Evolutionary conservation across 2,797 vertebrate species (phyloP).

Genomic region (Helicolenus hilgendorfi): DNA sequence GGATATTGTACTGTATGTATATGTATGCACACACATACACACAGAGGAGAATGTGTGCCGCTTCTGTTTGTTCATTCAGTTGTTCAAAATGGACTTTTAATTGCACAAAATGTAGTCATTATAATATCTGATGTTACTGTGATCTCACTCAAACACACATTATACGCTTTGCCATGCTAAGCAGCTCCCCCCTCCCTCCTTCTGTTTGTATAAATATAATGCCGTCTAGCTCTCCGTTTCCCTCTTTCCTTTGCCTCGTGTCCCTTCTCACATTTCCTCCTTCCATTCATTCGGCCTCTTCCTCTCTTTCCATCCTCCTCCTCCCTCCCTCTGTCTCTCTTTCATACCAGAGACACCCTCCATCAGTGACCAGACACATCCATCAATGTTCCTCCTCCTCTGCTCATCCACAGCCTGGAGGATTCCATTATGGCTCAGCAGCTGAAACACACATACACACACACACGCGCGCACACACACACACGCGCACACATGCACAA

Average conservation of each 20-base stretch:
- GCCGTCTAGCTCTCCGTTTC: not conserved
- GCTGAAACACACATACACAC: constrained; percentile 17
- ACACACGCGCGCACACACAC: constrained; percentile 17
- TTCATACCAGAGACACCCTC: constrained; percentile 57
- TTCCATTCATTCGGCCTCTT: constrained; percentile 20
- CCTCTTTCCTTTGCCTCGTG: not conserved
- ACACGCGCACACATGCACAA: constrained; percentile 15
- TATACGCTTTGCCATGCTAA: not conserved
- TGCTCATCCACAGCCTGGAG: constrained; percentile 68
- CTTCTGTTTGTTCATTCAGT: not conserved
- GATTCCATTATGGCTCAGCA: constrained; percentile 74
- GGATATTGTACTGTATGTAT: not conserved
- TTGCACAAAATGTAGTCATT: not conserved
- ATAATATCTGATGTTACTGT: not conserved
- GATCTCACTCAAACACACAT: not conserved
- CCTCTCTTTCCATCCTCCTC: constrained; percentile 13
- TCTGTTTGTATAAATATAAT: not conserved
- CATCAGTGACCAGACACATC: constrained; percentile 78
- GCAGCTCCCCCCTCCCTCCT: not conserved
- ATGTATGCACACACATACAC: not conserved
- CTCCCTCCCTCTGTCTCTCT: constrained; percentile 32
- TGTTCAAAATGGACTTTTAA: not conserved
- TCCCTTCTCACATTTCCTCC: constrained; percentile 15
- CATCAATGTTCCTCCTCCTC: constrained; percentile 70
- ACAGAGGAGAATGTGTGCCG: not conserved